Conservation (phyloP, 2,113 vertebrate species). For the Xenopus tropicalis region DNA sequence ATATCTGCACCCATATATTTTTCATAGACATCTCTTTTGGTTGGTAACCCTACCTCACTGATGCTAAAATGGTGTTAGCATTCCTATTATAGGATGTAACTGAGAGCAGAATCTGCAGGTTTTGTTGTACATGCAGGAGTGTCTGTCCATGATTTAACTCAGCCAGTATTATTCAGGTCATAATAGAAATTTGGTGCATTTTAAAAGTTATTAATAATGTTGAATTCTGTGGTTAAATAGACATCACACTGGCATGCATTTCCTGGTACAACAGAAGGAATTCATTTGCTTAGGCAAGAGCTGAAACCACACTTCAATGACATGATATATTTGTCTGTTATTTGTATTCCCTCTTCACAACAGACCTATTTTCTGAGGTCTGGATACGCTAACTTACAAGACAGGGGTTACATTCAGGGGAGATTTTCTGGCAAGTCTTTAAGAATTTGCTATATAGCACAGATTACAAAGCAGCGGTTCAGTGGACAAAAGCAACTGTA, state of each 20-base stretch:
- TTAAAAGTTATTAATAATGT: not conserved
- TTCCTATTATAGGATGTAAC: too few species aligned
- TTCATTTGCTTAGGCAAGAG: not conserved
- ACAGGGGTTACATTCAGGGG: not conserved
- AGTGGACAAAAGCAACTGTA: too few species aligned
- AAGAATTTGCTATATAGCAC: too few species aligned
- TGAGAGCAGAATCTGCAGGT: too few species aligned
- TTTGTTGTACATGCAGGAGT: too few species aligned
- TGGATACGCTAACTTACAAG: constrained; percentile 7
- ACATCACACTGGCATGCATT: not conserved
- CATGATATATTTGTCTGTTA: not conserved
- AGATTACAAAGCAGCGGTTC: too few species aligned
- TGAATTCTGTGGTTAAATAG: not conserved
- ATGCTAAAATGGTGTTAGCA: too few species aligned
- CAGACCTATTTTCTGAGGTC: constrained; percentile 21
- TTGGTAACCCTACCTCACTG: too few species aligned
- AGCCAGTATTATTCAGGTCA: too few species aligned
- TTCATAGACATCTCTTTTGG: too few species aligned
- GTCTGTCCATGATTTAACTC: too few species aligned
- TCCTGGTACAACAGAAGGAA: not conserved
- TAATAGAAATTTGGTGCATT: not conserved
- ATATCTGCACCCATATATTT: too few species aligned
- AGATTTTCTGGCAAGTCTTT: not conserved
- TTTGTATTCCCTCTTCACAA: not conserved
- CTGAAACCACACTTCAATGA: not conserved